Base-by-base conservation (phyloP, 1,140 invertebrate genomes). In the Drosophila malerkotliana region DNA sequence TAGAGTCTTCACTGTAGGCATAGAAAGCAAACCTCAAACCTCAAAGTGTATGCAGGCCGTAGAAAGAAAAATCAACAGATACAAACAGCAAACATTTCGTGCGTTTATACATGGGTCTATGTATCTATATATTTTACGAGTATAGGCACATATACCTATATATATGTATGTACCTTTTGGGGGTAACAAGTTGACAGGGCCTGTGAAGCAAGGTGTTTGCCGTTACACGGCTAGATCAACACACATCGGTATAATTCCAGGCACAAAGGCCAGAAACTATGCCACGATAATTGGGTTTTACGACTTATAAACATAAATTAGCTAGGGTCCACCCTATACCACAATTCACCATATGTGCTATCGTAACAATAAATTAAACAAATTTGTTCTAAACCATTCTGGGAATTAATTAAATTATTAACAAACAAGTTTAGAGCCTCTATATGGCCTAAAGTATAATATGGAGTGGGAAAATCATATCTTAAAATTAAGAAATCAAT, bases 11-110 rank as follows among this genome's bases (percentile, higher is more conserved):
- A 41, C 59, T 67, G 63, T 66, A 34, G 47, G 30, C 34, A 62
- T 32, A 62, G 8, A 62, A 67, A 51, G 47, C 63, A 63, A 51
- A 63, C 58, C 34, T 52, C 63, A 67, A 21, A 47, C 34, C 34
- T 37, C 34, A 37, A 52, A 51, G 37, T 52, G 45, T 63, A 62
- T 63, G 63, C 63, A 63, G 63, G 63, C 47, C 58, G 58, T 63
- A 32, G 59, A 67, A 67, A 52, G 63, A 67, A 69, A 69, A 69
- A 68, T 68, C 62, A 69, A 69, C 66, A 69, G 51, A 69, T 47
- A 69, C 30, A 69, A 68, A 68, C 39, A 54, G 68, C 44, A 67
- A 49, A 67, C 49, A 55, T 47, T 55, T 56, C 24, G 48, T 48
- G 51, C 12, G 45, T 32, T 44, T 15, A 32, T 30, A 30, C 24